Percentiles rank a stretch among this genome's conserved stretches.
phyloP scores from a whole-genome alignment of 1,140 invertebrate species.

The Steinernema feltiae region DNA sequence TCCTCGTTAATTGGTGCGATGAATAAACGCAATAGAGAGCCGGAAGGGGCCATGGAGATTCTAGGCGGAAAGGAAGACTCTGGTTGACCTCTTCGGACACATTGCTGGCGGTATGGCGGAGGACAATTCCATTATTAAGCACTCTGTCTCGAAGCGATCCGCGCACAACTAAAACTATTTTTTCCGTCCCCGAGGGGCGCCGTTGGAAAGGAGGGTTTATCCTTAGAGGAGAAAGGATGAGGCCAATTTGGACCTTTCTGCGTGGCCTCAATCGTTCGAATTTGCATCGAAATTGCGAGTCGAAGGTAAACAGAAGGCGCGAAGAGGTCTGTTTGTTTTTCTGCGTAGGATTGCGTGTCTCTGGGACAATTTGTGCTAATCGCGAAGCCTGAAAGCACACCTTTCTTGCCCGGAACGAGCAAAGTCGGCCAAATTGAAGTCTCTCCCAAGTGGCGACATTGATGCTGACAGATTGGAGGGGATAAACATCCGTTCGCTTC shows the following conservation, averaged over 20 bases:
- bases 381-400: no score
- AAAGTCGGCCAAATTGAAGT: no score
- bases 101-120: not conserved
- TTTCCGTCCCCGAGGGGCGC: not conserved
- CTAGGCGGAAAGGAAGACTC: not conserved
- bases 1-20: constrained; percentile 3
- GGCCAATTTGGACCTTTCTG: not conserved
- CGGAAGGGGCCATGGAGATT: not conserved
- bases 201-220: not conserved
- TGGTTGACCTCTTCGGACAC: no score
- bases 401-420: no score
- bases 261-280: not conserved
- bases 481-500: constrained; percentile 10
- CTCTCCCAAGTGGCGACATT: not conserved
- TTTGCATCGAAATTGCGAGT: not conserved
- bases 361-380: no score
- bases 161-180: constrained; percentile 9
- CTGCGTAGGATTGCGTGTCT: not conserved
- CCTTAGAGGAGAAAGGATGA: not conserved
- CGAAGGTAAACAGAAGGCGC: not conserved
- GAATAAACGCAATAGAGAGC: not conserved
- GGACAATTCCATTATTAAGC: constrained; percentile 11
- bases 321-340: not conserved
- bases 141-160: not conserved
- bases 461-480: not conserved